A percentile compares a stretch with the other conserved stretches of the same genome.
phyloP scores from a whole-genome alignment of 2,888 invertebrate species.

The Flexamia atlantica region DNA sequence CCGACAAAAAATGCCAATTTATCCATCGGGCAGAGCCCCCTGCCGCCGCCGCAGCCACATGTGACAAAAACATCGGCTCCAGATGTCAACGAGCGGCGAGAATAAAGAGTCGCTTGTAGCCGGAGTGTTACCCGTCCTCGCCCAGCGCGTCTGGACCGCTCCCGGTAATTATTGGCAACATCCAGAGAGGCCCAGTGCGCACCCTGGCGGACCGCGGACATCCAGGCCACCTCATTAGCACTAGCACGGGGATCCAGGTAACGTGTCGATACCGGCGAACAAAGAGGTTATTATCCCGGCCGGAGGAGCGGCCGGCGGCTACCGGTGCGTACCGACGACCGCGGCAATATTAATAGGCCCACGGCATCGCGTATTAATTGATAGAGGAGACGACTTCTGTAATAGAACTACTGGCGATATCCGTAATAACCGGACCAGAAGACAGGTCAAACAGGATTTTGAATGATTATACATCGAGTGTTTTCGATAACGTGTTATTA shows the following conservation, averaged over 20 bases:
- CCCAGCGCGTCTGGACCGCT: no score
- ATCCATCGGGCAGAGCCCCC: not conserved
- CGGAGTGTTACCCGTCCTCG: not conserved
- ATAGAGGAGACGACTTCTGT: conserved; percentile 55
- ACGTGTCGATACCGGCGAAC: not conserved
- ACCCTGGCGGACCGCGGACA: not conserved
- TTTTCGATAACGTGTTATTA: conserved; percentile 58
- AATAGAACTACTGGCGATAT: conserved; percentile 48
- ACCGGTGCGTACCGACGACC: not conserved
- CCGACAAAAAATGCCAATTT: conserved; percentile 5
- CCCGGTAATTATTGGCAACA: not conserved
- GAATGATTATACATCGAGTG: conserved; percentile 55
- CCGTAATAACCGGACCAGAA: conserved; percentile 45
- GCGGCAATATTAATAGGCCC: conserved; percentile 20
- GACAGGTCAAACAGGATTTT: conserved; percentile 52
- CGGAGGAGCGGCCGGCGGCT: not conserved
- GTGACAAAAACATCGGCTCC: conserved; percentile 29
- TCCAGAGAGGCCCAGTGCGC: not conserved
- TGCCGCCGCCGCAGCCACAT: conserved; percentile 10
- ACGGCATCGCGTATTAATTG: conserved; percentile 21
- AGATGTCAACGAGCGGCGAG: conserved; percentile 27
- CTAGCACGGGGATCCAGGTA: not conserved
- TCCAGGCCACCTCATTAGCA: not conserved
- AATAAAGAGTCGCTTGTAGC: not conserved
- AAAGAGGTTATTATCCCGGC: conserved; percentile 3